Percentiles rank a stretch among this genome's conserved stretches.
These are phyloP conservation scores for Drosophila varians DNA, from an alignment of 1,140 invertebrate species.

Conservation along the genomic window DNA sequence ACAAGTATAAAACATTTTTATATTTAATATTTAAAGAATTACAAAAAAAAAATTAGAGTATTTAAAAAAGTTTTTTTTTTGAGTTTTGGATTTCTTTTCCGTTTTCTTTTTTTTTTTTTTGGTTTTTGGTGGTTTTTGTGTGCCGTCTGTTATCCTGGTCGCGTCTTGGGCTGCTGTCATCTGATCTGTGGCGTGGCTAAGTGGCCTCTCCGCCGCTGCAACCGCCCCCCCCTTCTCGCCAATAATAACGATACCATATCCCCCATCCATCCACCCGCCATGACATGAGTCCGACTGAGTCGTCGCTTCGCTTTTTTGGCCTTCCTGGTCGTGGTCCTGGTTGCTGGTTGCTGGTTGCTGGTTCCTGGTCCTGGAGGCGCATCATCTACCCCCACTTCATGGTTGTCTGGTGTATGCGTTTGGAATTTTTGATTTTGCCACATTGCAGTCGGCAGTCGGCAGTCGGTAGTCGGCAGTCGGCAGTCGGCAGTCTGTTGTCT, in stretches of 20 bases:
- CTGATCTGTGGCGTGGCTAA: constrained; percentile 77
- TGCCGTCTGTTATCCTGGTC: constrained; percentile 63
- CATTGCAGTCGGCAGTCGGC: constrained; percentile 56
- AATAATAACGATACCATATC: background rate
- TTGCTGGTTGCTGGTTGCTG: background rate
- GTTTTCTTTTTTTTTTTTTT: background rate
- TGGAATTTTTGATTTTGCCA: constrained; percentile 80
- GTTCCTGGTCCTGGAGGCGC: background rate
- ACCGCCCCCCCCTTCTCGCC: background rate
- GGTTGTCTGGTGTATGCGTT: constrained; percentile 78
- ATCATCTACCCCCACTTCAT: constrained; percentile 54
- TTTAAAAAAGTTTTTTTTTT: too few species aligned
- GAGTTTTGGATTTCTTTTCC: constrained; percentile 5
- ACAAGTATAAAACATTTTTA: too few species aligned
- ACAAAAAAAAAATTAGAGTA: too few species aligned
- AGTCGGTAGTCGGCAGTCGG: constrained; percentile 25
- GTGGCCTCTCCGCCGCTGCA: constrained; percentile 51
- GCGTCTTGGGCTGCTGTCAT: constrained; percentile 64
- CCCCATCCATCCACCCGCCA: constrained; percentile 52
- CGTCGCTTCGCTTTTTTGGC: constrained; percentile 18
- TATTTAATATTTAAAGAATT: too few species aligned
- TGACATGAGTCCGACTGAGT: constrained; percentile 46
- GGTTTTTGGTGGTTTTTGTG: constrained; percentile 23
- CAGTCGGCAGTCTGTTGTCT: constrained; percentile 76
- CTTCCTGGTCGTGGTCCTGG: background rate